phyloP scores from a whole-genome alignment of 1,140 invertebrate genomes.

The Ruditapes philippinarum region DNA sequence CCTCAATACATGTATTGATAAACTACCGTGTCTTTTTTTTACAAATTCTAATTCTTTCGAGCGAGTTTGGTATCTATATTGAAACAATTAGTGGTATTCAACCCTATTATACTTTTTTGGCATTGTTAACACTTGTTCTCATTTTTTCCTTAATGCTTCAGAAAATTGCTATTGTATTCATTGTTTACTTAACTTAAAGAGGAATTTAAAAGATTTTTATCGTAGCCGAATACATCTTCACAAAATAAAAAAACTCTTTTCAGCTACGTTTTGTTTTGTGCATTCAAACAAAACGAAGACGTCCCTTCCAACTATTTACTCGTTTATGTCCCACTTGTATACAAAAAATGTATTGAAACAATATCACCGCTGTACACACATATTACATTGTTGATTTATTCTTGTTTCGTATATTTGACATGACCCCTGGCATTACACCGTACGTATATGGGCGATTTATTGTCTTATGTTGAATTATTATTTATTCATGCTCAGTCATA shows the following conservation, averaged over 20 bases:
- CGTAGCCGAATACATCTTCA: background rate
- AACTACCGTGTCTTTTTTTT: background rate
- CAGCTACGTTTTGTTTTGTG: background rate
- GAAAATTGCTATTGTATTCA: background rate
- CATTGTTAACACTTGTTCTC: constrained; percentile 17
- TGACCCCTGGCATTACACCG: background rate
- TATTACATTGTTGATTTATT: constrained; percentile 1
- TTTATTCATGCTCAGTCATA: constrained; percentile 59
- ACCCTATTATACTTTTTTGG: background rate
- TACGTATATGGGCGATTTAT: background rate
- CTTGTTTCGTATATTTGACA: background rate
- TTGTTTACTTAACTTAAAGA: background rate
- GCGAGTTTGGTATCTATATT: background rate
- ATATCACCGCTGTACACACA: background rate
- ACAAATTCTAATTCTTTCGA: constrained; percentile 14
- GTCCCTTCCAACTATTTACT: too few species aligned
- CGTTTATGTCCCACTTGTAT: background rate
- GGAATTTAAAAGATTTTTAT: constrained; percentile 12
- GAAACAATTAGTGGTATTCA: background rate
- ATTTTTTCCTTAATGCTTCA: background rate
- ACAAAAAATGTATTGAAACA: background rate
- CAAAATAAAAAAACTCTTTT: background rate
- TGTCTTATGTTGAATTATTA: constrained; percentile 38
- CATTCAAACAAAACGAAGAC: background rate
- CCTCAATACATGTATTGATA: background rate